Base-by-base conservation (phyloP, 2,113 vertebrate genomes). In the Genyomyrus donnyi region DNA sequence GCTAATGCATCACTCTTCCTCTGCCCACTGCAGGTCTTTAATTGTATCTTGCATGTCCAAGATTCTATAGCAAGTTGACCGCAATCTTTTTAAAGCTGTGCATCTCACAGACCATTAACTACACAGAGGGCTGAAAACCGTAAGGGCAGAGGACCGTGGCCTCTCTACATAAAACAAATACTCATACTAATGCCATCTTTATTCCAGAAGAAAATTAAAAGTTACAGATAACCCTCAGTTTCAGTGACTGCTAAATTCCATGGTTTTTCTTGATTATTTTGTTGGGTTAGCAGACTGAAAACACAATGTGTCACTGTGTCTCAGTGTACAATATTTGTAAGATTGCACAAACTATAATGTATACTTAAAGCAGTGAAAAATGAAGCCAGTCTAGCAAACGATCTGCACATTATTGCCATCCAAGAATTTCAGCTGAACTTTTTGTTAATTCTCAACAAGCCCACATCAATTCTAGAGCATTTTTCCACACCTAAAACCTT, bases 171-270 rank as follows among this genome's bases (percentile, higher is more conserved):
- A 94, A 95, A 90, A 91, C 91, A 0, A 62, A 87, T 86, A 89
- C 92, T 66, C 31, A 13, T 35, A 74, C 70, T 95, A 95, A 94
- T 93, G 92, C 91, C 91, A 93, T 94, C 92, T 92, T 94, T 91
- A 93, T 92, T 95, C 94, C 93, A 95, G 94, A 94, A 94, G 93
- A 95, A 96, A 95, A 66, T 13, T 9, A 11, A 95, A 95, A 52
- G 95, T 93, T 93, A 88, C 42, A 91, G 92, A 95, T 94, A 95
- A 96, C 95, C 95, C 94, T 93, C 94, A 94, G 93, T 93, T 94
- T 93, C 83, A 91, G 84, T 93, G 58, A 52, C 91, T 91, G 84
- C 17, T 89, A 86, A 91, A 93, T 93, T 93, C 94, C 93, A 91
- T 94, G 92, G 93, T 91, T 91, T n/a, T 93, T 93, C 94, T 95